A percentile compares a stretch with the other conserved stretches of the same genome.
Conservation (phyloP, 1,140 invertebrate genomes). For the Bemisia tabaci region DNA sequence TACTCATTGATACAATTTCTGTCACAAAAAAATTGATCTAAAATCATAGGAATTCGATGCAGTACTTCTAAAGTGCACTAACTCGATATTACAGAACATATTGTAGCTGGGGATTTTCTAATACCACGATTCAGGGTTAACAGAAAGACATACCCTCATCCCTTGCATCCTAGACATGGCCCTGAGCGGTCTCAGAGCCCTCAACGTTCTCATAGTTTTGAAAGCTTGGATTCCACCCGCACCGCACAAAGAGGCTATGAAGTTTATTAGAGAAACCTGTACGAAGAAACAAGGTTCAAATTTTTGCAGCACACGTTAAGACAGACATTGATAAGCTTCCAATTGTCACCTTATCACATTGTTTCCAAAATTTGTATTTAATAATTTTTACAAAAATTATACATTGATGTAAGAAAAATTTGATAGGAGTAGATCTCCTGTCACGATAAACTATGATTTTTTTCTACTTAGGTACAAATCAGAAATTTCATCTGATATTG, state of each 20-base stretch:
- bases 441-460: too few relatives aligned
- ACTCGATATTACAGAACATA: neutral
- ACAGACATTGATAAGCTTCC: neutral
- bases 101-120: neutral
- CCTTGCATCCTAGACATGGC: constrained; percentile 95
- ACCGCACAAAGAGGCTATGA: constrained; percentile 83
- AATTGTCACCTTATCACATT: too few relatives aligned
- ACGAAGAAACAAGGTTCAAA: constrained; percentile 30
- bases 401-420: too few relatives aligned
- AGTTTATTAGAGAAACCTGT: constrained; percentile 93
- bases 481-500: too few relatives aligned
- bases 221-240: constrained; percentile 93
- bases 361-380: too few relatives aligned
- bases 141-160: constrained; percentile 69
- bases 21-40: too few relatives aligned
- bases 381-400: too few relatives aligned
- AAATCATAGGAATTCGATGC: too few relatives aligned
- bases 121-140: neutral
- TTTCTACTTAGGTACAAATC: too few relatives aligned
- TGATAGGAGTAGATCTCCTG: too few relatives aligned
- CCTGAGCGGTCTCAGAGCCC: constrained; percentile 84
- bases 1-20: too few relatives aligned
- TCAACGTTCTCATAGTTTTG: constrained; percentile 93
- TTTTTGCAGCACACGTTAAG: neutral
- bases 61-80: neutral